Evolutionary conservation across 1,140 invertebrate species (phyloP).

Genomic region (Caenorhabditis latens): DNA sequence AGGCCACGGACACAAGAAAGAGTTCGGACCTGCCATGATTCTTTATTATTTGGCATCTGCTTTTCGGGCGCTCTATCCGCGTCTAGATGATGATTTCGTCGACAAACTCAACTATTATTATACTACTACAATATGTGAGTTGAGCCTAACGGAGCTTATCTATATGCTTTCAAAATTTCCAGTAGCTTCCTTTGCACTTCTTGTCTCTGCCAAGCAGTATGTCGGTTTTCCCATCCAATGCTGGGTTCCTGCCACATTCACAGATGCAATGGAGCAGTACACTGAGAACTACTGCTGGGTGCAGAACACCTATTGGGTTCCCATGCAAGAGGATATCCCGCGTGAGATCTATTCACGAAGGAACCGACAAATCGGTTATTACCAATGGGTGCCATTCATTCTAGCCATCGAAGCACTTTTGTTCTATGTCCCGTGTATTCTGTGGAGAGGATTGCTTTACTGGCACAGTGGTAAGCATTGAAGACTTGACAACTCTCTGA

Average conservation of each 20-base stretch:
- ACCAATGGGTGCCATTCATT: slow-evolving; percentile 80
- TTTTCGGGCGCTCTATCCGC: slow-evolving; percentile 77
- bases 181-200: slow-evolving; percentile 77
- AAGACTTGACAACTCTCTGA: background rate
- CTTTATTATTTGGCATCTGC: slow-evolving; percentile 77
- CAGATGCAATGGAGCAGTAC: slow-evolving; percentile 78
- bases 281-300: slow-evolving; percentile 78
- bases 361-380: slow-evolving; percentile 78
- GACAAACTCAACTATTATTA: slow-evolving; percentile 78
- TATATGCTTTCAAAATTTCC: slow-evolving; percentile 46
- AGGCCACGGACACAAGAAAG: slow-evolving; percentile 77
- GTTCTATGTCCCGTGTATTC: slow-evolving; percentile 80
- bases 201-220: slow-evolving; percentile 77
- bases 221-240: slow-evolving; percentile 78
- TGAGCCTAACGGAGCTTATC: background rate
- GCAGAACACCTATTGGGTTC: slow-evolving; percentile 78
- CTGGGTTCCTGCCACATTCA: slow-evolving; percentile 78
- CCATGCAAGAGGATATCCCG: slow-evolving; percentile 77
- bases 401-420: slow-evolving; percentile 80
- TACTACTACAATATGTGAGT: slow-evolving; percentile 76
- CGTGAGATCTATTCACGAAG: slow-evolving; percentile 76
- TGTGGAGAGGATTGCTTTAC: slow-evolving; percentile 79
- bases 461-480: slow-evolving; percentile 76
- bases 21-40: slow-evolving; percentile 78
- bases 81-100: slow-evolving; percentile 77